Conservation (phyloP, 2,888 invertebrate species). For the Epinotia bilunana region DNA sequence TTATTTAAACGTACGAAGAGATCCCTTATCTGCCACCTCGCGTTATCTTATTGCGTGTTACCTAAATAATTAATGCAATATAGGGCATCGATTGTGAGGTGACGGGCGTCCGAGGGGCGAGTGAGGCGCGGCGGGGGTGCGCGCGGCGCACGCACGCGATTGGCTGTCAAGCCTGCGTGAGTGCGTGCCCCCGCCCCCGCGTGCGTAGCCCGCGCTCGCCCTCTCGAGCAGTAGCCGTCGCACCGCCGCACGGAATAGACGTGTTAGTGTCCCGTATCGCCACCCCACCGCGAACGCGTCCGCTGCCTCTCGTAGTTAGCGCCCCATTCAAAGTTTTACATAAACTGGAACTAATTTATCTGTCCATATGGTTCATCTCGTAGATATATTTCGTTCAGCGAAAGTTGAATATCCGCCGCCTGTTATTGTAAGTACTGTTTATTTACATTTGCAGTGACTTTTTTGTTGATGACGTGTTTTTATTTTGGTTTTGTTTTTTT, state of each 20-base stretch:
- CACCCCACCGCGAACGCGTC: constrained; percentile 67
- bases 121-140: constrained; percentile 76
- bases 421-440: constrained; percentile 88
- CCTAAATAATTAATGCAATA: constrained; percentile 86
- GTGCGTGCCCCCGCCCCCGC: constrained; percentile 81
- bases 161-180: constrained; percentile 81
- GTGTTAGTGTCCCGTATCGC: constrained; percentile 59
- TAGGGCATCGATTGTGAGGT: constrained; percentile 85
- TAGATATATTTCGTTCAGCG: constrained; percentile 91
- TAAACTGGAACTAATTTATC: constrained; percentile 75
- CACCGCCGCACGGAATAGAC: constrained; percentile 66
- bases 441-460: constrained; percentile 45
- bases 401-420: constrained; percentile 90
- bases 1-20: constrained; percentile 76
- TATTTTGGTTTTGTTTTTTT: constrained; percentile 47
- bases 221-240: constrained; percentile 73
- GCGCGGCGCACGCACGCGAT: constrained; percentile 83
- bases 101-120: constrained; percentile 77
- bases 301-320: constrained; percentile 62
- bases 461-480: constrained; percentile 44
- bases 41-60: constrained; percentile 85
- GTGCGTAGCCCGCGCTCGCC: constrained; percentile 76
- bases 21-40: constrained; percentile 83
- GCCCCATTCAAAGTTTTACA: constrained; percentile 64
- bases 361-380: constrained; percentile 93